Base-by-base conservation (phyloP, 2,113 vertebrate genomes). In the Chamaetylas fuelleborni region DNA sequence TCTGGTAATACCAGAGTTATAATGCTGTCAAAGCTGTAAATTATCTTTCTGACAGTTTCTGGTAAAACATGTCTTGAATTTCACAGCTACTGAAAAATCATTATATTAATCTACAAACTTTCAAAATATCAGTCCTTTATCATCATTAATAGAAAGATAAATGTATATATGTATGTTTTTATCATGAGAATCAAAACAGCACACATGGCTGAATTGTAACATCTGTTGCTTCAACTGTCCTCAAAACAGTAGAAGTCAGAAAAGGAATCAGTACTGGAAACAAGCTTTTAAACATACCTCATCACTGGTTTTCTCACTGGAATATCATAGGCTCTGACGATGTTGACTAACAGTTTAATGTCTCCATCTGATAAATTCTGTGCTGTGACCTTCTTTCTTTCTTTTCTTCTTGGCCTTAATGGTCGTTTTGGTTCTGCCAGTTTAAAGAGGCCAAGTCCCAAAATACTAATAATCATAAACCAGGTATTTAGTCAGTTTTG, bases 341-440 rank as follows among this genome's bases (percentile, higher is more conserved):
- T 94, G 96, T 99, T 99, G 91, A 99, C 96, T 74, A 99, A 97
- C 79, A 99, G 96, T 72, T 98, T 99, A 74, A 99, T 97, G 96
- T 99, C 99, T 65, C 99, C 99, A 40, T 99, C 99, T 0, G 98
- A 98, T 93, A 99, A 98, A 95, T 99, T 99, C 94, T 99, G 99
- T 54, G 98, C 98, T 4, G 99, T 99, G 88, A 99, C 98, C 96
- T 99, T 99, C 98, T 99, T 99, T 90, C 99, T 98, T 67, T 99
- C 99, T 82, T 99, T 99, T 93, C 99, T 98, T 96, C 97, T 98
- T 48, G 99, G 99, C 86, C 98, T 99, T 93, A 99, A 97, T 1
- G 99, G 99, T 25, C 99, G 98, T 90, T 99, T 99, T 79, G 99
- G 98, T 81, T 99, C 99, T 12, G 99, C 96, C 97, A 99, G 95